Evolutionary conservation across 2,113 vertebrate genomes (phyloP), one percentile per base, ranked within the genome.

Genomic region (Salvelinus alpinus): DNA sequence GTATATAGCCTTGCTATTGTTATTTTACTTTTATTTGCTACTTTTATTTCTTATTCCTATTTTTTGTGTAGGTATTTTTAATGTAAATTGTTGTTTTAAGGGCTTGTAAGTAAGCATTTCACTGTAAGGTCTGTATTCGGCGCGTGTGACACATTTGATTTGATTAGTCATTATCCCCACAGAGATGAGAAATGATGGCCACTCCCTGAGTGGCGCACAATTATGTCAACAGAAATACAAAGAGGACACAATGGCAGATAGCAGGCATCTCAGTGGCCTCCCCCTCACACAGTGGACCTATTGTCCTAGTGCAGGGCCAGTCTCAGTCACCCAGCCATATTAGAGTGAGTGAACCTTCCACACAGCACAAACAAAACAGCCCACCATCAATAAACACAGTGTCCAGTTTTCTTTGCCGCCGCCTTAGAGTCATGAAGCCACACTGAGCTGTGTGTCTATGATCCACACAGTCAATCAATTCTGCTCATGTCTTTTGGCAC

Each of bases 241-340:
- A 18, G 14, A 66, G 70, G 68, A 64, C n/a, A 70, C 22, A 31
- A 59, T 16, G 71, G 34, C 27, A 20, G 69, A 76, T 18, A 62
- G 59, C 20, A 22, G 72, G 18, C 79, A 74, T 38, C 74, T 71
- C 74, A 80, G 75, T 82, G 80, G 54, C 72, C 51, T 44, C 31
- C 62, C 73, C 8, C 76, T 62, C 71, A 64, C 71, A 70, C 79
- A 84, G 77, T 71, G 79, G 47, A 18, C 74, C 74, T 71, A 78
- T 78, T 75, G 80, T 82, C 48, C 54, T 3, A 0, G 22, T 31
- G 78, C 71, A 31, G 34, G 73, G 72, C 66, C 67, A 62, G 59
- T 68, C 79, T 78, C 80, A 78, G 59, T 75, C 72, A 81, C 78
- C 74, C 72, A 78, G 67, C 47, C 68, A 82, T 78, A 76, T 80